Base-by-base conservation (phyloP, 2,797 vertebrate genomes). In the Knipowitschia caucasica region DNA sequence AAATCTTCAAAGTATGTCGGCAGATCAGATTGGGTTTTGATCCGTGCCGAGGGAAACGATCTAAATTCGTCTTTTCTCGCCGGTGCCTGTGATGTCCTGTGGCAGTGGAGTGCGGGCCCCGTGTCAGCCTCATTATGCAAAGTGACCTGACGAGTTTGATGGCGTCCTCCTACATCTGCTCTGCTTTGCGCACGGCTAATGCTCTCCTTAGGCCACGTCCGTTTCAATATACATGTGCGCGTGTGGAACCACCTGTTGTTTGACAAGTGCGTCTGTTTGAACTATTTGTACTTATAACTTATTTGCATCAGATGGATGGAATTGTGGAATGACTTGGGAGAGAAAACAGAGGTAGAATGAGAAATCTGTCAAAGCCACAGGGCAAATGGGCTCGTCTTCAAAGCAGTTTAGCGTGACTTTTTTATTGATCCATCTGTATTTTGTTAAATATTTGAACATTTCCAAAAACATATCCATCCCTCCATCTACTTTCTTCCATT, bases 81-180 rank as follows among this genome's bases (percentile, higher is more conserved):
- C 64, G 53, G 46, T 46, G 57, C 17, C 56, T 39, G 17, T 52
- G 55, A 63, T 31, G 12, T 71, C 73, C 59, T 3, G 35, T 65
- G 68, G 75, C 66, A 62, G 60, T 66, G 60, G 63, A 66, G 76
- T 72, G 66, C 60, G 69, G 77, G 49, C 53, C 71, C 78, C 76
- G 81, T 85, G 78, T 80, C 78, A 83, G 75, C 54, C 23, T 69
- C 59, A 69, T 69, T 69, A 81, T 82, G 70, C 77, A 78, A 84
- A 84, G 70, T 59, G 50, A 71, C 44, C 70, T 67, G 70, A 71
- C 65, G 64, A 45, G 52, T 71, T 59, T 65, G 46, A 62, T 67
- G 27, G 20, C 26, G 50, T 58, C 66, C 62, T 50, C 55, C 59
- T 36, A 45, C 64, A 78, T 75, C 64, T 72, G 55, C 77, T 64